Conservation (phyloP, 2,113 vertebrate genomes). For the Candoia aspera region DNA sequence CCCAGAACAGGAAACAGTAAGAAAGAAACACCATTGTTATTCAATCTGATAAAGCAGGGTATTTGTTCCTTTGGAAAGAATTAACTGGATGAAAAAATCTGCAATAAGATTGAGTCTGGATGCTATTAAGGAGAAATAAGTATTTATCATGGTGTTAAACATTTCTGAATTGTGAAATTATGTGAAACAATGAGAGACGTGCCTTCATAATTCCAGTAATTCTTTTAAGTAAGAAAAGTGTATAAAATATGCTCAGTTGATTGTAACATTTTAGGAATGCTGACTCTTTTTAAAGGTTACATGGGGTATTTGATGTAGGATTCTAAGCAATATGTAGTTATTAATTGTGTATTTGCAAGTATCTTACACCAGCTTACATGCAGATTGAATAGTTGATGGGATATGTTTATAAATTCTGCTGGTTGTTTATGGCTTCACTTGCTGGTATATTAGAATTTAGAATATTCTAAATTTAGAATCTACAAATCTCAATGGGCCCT, state of each 20-base stretch:
- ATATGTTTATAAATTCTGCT: not conserved
- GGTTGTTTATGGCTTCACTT: not conserved
- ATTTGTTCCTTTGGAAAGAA: slow-evolving; percentile 9
- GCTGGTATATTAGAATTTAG: not conserved
- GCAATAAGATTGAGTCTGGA: slow-evolving; percentile 8
- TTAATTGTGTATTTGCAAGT: not conserved
- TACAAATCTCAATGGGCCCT: not conserved
- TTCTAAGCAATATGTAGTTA: not conserved
- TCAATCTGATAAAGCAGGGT: slow-evolving; percentile 26
- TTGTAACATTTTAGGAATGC: not conserved
- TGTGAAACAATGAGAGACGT: not conserved
- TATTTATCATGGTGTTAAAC: slow-evolving; percentile 34
- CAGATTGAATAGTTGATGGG: not conserved
- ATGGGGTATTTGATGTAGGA: not conserved
- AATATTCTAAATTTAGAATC: not conserved
- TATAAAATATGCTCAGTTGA: not conserved
- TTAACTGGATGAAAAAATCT: not conserved
- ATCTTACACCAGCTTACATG: no score
- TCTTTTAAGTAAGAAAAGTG: slow-evolving; percentile 2
- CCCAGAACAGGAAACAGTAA: slow-evolving; percentile 11
- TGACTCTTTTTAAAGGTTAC: not conserved
- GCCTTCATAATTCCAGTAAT: not conserved
- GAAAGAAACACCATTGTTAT: not conserved
- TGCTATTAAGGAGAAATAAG: slow-evolving; percentile 13
- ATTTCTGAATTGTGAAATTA: not conserved